phyloP scores from a whole-genome alignment of 2,113 vertebrate species.

The Spea bombifrons region DNA sequence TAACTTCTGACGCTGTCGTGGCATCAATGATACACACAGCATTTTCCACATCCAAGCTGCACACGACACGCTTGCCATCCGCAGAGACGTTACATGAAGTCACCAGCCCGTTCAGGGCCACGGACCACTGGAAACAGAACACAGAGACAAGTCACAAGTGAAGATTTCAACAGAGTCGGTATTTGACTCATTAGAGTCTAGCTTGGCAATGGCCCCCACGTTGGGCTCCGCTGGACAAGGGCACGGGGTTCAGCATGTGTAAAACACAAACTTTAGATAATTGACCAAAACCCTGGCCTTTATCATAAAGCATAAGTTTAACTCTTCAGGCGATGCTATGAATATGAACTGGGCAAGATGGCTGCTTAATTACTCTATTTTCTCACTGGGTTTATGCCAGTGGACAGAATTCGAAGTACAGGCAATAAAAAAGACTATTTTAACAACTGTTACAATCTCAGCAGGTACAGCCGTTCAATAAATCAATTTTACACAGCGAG shows the following conservation, averaged over 20 bases:
- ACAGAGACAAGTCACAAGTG: not conserved
- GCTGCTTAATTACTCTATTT: not conserved
- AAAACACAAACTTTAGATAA: too few relatives aligned
- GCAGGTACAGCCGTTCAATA: not conserved
- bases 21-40: constrained; percentile 56
- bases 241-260: too few relatives aligned
- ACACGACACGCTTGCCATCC: constrained; percentile 64
- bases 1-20: constrained; percentile 45
- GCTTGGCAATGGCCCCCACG: too few relatives aligned
- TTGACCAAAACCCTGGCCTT: too few relatives aligned
- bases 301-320: too few relatives aligned
- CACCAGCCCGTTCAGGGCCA: constrained; percentile 57
- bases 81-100: constrained; percentile 68
- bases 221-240: too few relatives aligned
- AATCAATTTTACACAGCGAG: not conserved
- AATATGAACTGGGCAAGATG: not conserved
- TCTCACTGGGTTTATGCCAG: not conserved
- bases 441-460: not conserved
- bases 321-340: not conserved
- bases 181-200: too few relatives aligned
- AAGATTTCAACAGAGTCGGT: too few relatives aligned
- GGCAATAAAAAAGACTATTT: not conserved
- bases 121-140: constrained; percentile 62
- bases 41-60: constrained; percentile 61
- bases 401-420: not conserved